Evolutionary conservation across 2,797 vertebrate species (phyloP).

Genomic region (Limnodromus scolopaceus): DNA sequence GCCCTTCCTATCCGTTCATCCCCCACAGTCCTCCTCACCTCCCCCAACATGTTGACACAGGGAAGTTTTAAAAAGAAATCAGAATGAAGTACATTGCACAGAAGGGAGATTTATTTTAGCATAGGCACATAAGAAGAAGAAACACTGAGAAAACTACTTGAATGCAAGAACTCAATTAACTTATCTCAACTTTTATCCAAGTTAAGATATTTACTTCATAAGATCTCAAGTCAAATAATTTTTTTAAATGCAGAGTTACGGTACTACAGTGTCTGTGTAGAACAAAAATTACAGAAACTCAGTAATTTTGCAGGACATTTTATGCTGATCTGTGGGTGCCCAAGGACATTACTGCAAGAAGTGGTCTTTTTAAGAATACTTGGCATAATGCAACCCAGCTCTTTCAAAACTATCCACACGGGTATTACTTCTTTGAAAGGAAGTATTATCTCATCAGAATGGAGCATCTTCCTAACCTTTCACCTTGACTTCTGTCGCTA

Average conservation of each 20-base stretch:
- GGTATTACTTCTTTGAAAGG: neutral
- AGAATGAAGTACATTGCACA: conserved; percentile 47
- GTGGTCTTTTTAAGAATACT: neutral
- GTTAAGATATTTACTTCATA: neutral
- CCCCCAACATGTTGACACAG: conserved; percentile 37
- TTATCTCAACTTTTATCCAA: neutral
- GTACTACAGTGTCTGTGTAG: neutral
- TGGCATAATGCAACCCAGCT: neutral
- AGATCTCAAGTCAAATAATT: neutral
- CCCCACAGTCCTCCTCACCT: conserved; percentile 61
- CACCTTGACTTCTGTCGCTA: neutral
- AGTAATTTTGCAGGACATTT: neutral
- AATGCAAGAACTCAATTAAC: conserved; percentile 4
- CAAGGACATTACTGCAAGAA: neutral
- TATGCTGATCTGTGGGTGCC: neutral
- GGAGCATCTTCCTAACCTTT: neutral
- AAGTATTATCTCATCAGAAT: neutral
- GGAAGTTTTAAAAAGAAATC: conserved; percentile 56
- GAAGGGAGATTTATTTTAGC: conserved; percentile 63
- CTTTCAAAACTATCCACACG: neutral
- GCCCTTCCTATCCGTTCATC: conserved; percentile 34
- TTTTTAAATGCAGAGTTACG: neutral
- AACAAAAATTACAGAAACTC: neutral
- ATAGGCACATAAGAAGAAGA: neutral
- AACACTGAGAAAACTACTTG: neutral